Evolutionary conservation across 2,888 invertebrate species (phyloP).

Genomic region (Lamproptera curius): DNA sequence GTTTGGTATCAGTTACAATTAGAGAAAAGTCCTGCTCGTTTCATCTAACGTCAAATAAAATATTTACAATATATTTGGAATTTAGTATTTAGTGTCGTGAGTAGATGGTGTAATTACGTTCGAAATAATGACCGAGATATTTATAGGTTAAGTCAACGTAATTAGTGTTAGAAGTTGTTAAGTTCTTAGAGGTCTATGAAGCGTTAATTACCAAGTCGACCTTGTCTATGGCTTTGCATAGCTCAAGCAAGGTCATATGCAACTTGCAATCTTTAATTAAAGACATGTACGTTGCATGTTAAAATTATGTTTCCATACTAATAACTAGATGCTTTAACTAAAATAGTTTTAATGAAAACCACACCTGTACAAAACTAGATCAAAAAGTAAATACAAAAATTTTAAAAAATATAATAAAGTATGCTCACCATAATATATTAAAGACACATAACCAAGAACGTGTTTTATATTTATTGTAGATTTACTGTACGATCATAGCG

Average conservation of each 20-base stretch:
- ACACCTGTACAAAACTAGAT: background rate
- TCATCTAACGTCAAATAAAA: too few relatives aligned
- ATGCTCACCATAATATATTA: too few relatives aligned
- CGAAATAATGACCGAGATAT: background rate
- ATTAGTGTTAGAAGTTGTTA: conserved; percentile 3
- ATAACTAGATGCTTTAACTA: background rate
- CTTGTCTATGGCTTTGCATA: conserved; percentile 3
- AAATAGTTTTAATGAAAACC: background rate
- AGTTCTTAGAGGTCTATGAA: background rate
- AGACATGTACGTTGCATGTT: background rate
- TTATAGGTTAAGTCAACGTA: background rate
- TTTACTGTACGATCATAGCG: too few relatives aligned
- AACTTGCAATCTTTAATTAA: background rate
- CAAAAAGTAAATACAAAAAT: background rate
- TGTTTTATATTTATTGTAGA: too few relatives aligned
- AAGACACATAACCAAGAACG: too few relatives aligned
- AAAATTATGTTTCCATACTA: background rate
- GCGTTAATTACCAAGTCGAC: background rate
- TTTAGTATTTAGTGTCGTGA: too few relatives aligned
- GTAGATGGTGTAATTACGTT: too few relatives aligned
- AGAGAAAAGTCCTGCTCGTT: too few relatives aligned
- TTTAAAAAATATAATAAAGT: background rate
- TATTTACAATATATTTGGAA: too few relatives aligned
- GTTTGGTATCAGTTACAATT: too few relatives aligned
- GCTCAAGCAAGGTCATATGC: background rate